phyloP scores from a whole-genome alignment of 2,797 vertebrate species.

The Denticeps clupeoides region DNA sequence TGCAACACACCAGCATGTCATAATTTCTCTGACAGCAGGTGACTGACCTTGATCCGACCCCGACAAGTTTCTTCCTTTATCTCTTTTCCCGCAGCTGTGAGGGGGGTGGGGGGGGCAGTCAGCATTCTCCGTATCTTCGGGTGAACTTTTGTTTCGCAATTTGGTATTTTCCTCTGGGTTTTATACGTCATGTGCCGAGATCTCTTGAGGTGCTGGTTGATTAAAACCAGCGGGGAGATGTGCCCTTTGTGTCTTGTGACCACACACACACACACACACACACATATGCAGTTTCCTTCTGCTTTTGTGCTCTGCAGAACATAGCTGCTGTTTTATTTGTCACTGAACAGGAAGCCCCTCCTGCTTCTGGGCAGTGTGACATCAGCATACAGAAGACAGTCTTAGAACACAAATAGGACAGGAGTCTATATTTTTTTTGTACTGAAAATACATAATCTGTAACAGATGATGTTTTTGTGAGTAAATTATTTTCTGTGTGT shows the following conservation, averaged over 20 bases:
- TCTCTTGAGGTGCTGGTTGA: neutral
- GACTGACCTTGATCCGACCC: too few relatives aligned
- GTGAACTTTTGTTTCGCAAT: neutral
- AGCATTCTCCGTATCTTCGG: too few relatives aligned
- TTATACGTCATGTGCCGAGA: neutral
- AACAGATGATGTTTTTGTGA: neutral
- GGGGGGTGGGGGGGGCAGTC: too few relatives aligned
- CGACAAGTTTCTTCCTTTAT: too few relatives aligned
- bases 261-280: neutral
- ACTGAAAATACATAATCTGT: slow-evolving; percentile 2
- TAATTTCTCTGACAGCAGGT: too few relatives aligned
- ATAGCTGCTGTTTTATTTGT: neutral
- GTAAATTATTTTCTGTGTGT: neutral
- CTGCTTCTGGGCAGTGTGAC: too few relatives aligned
- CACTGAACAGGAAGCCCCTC: neutral
- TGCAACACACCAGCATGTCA: too few relatives aligned
- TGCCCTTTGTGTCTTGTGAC: neutral
- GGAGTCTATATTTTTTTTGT: slow-evolving; percentile 6
- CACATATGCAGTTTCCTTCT: neutral
- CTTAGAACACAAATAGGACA: too few relatives aligned
- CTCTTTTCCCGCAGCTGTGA: too few relatives aligned
- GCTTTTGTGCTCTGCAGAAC: neutral
- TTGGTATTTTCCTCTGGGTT: neutral
- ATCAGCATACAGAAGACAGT: too few relatives aligned
- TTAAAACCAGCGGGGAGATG: neutral